These are phyloP conservation scores for Tetrao urogallus DNA, from an alignment of 2,113 vertebrate genomes.

Conservation along the genomic window DNA sequence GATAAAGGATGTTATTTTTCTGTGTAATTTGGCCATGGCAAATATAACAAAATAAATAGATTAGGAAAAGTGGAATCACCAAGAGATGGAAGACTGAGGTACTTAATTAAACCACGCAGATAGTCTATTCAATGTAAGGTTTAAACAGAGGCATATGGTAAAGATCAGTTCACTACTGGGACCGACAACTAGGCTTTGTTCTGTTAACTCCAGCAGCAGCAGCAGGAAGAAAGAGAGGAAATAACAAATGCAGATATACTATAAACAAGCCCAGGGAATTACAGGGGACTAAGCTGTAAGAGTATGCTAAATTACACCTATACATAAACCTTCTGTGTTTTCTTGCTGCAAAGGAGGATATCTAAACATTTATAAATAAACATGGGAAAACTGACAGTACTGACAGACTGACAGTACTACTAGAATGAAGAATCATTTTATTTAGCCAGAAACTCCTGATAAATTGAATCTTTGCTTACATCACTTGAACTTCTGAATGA, in stretches of 20 bases:
- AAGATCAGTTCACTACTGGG: constrained; percentile 3
- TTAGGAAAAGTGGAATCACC: not conserved
- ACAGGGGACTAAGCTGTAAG: not conserved
- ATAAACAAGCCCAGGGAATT: constrained; percentile 42
- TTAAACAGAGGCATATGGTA: constrained; percentile 23
- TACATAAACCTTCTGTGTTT: constrained; percentile 50
- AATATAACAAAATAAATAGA: not conserved
- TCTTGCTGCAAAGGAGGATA: constrained; percentile 15
- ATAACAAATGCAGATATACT: constrained; percentile 25
- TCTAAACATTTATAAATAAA: constrained; percentile 20
- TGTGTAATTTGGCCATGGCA: not conserved
- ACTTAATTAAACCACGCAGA: constrained; percentile 17
- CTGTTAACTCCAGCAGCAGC: constrained; percentile 16
- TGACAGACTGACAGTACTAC: not conserved
- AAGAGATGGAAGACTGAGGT: not conserved
- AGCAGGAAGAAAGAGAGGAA: constrained; percentile 25
- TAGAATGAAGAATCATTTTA: not conserved
- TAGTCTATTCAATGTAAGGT: constrained; percentile 32
- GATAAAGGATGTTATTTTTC: not conserved
- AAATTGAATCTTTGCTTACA: not conserved
- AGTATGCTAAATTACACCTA: constrained; percentile 48
- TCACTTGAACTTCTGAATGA: not conserved
- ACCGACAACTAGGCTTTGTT: not conserved
- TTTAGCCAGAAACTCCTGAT: not conserved
- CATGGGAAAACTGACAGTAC: not conserved